Evolutionary conservation across 2,888 invertebrate species (phyloP), one percentile per base, ranked within the genome.

Genomic region (Anarsia innoxiella): DNA sequence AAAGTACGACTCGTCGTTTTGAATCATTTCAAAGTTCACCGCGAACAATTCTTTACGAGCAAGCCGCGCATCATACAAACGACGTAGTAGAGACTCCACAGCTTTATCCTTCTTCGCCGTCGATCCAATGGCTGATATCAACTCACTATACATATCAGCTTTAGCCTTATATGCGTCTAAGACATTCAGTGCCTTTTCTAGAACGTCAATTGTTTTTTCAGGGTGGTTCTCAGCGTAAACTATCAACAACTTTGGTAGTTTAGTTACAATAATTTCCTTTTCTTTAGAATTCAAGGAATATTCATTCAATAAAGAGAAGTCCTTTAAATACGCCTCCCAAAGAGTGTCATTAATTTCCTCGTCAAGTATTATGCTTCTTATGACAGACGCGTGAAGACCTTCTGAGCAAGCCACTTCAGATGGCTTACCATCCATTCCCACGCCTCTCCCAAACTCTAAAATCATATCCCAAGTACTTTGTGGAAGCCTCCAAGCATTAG

Each of bases 341-440:
- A 75, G 34, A 2, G 31, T 23, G 2, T 36, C n/a, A 1, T 59
- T 36, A 11, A 53, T 50, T 1, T 49, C 33, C 2, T 49, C 46
- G 9, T 44, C 44, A 3, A 45, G 33, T 15, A 77, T 31, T 11
- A 79, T 40, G 8, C 61, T 48, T 1, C 73, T 62, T 26, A 77
- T 44, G 2, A 79, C 49, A 1, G 66, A 66, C 1, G 68, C 65
- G 31, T 79, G 78, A 9, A 79, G 44, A 1, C 75, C 76, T 48
- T 79, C 78, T 0, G 14, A 25, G 38, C 73, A 79, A 0, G 56
- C 38, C 1, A 59, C 64, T 32, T 63, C 58, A 2, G 66, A 16
- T 1, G 42, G 5, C 2, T 31, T 40, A 1, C 78, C 79, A 37
- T 77, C 70, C 2, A 78, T 47, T 1, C 78, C 79, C 2, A 78